phyloP scores from a whole-genome alignment of 1,140 invertebrate species.

The Reticulitermes speratus region DNA sequence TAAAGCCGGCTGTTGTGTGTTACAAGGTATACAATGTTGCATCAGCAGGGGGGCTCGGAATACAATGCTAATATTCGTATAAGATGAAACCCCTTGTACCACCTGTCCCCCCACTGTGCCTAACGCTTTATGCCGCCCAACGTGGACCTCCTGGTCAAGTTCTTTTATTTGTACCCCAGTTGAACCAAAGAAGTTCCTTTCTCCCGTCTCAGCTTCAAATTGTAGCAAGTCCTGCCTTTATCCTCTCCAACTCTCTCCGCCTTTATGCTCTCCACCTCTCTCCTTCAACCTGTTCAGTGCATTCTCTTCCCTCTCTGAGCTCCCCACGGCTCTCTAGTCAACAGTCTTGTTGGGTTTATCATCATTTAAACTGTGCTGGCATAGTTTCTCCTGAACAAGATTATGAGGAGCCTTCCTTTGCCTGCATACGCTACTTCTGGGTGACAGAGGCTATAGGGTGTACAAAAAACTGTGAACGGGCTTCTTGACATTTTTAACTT shows the following conservation, averaged over 20 bases:
- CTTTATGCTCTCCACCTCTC: background rate
- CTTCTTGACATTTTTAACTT: no score
- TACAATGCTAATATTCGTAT: conserved; percentile 7
- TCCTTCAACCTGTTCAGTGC: background rate
- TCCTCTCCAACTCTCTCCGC: no score
- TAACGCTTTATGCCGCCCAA: no score
- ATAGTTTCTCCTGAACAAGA: background rate
- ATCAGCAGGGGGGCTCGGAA: background rate
- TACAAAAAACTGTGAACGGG: background rate
- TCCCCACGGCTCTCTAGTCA: background rate
- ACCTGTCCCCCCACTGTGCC: background rate
- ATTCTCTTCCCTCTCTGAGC: no score
- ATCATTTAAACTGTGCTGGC: background rate
- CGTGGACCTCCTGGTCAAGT: background rate
- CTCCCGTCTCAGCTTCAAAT: no score
- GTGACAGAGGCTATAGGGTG: background rate
- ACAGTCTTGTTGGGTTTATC: background rate
- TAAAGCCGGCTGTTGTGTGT: background rate
- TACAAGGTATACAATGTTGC: background rate
- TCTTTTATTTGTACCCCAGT: background rate
- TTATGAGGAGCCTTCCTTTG: background rate
- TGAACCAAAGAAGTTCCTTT: no score
- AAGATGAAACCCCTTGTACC: background rate
- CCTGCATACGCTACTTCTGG: no score
- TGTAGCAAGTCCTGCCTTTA: no score